Base-by-base conservation (phyloP, 1,140 invertebrate species). In the Euglossa dilemma region DNA sequence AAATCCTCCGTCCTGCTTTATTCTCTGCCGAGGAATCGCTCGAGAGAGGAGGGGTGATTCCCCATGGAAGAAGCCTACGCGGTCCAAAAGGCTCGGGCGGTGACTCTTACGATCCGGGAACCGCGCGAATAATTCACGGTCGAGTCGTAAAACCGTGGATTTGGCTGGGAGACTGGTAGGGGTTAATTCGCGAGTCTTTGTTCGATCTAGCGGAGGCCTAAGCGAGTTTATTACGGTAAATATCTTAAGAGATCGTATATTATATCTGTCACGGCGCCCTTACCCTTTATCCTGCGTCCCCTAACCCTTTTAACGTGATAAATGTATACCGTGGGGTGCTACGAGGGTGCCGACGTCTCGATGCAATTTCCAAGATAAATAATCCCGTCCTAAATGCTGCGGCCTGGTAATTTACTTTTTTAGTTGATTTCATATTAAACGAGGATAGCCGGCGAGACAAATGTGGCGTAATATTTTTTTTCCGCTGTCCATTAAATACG, bases 211-310 rank as follows among this genome's bases (percentile, higher is more conserved):
- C 2, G 20, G 4, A 54, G 3, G 14, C 25, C 47, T 64, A 64
- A 12, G 4, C 36, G 73, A 73, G 66, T 72, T 87, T 87, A 80
- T 87, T 80, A 87, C 54, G 63, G 81, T 87, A 87, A 87, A 87
- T 87, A 87, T 76, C 80, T 84, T 76, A 61, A 64, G 25, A 12
- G 85, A 63, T 64, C 52, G 28, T 76, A 47, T 47, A n/a, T 70
- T 50, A 59, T 80, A 57, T 75, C 59, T 67, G 63, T 85, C 72
- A 57, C 70, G 72, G 54, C 50, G 11, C 16, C 23, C 18, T 36
- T 64, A 52, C n/a, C 16, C 59, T 57, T 45, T 16, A 14, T 61
- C 64, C 20, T 18, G n/a, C 67, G 67, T 25, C 61, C 25, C 14
- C 54, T 56, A 57, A n/a, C 20, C 56, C 47, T 59, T 47, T 25